phyloP scores from a whole-genome alignment of 2,888 invertebrate genomes.

The Brachyptera risi region DNA sequence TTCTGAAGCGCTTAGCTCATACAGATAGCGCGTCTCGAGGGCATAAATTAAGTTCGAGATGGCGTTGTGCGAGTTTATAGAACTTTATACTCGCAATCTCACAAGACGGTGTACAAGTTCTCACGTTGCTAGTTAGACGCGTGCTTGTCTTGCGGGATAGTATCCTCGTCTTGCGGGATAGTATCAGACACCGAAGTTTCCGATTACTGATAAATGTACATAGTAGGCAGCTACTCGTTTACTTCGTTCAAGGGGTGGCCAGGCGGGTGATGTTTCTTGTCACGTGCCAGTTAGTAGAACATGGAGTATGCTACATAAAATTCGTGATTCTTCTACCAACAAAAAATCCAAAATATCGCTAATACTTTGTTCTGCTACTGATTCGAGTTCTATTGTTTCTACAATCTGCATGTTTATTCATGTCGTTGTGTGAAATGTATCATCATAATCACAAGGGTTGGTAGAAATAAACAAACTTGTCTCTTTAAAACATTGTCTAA shows the following conservation, averaged over 20 bases:
- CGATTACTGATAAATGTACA: slow-evolving; percentile 28
- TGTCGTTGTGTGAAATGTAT: no score
- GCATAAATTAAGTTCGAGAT: slow-evolving; percentile 27
- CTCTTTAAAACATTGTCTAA: slow-evolving; percentile 1
- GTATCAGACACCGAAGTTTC: slow-evolving; percentile 12
- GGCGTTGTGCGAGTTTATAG: not conserved
- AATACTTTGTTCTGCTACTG: no score
- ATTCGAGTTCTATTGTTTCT: no score
- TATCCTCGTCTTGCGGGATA: not conserved
- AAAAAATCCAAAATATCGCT: no score
- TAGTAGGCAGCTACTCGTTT: no score
- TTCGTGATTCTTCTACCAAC: no score
- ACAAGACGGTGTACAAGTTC: not conserved
- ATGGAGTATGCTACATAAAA: no score
- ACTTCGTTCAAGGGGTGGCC: no score
- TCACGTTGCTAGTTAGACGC: slow-evolving; percentile 14
- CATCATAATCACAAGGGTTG: not conserved
- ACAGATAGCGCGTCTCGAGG: slow-evolving; percentile 15
- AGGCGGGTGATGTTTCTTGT: no score
- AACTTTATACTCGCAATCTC: not conserved
- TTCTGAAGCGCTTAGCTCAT: no score
- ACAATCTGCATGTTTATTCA: no score
- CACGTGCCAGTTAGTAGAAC: no score
- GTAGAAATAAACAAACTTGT: not conserved
- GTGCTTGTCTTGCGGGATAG: slow-evolving; percentile 9